Base-by-base conservation (phyloP, 2,888 invertebrate genomes). In the Malthinus seriepunctatus region DNA sequence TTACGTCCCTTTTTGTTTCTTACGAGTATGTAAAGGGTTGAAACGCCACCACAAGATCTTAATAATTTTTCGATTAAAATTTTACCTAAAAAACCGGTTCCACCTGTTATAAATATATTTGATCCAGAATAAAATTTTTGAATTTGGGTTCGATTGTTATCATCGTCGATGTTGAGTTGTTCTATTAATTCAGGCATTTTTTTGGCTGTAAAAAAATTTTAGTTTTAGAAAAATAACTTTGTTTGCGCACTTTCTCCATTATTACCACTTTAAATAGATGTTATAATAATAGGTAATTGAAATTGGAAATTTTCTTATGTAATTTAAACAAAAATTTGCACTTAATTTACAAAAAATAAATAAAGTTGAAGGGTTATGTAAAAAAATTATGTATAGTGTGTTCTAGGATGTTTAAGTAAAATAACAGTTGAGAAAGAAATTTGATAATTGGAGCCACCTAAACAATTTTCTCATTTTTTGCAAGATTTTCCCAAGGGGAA, bases 1-100 rank as follows among this genome's bases (percentile, higher is more conserved):
- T 86, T 84, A 71, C 88, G 86, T 0, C 79, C 88, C 74, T 83
- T 83, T 71, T 86, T 87, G 32, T 79, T 72, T 46, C 87, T 76
- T 12, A 86, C 78, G 37, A 87, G 73, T 23, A 86, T 68, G 68
- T 83, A 86, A 59, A 86, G 78, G 9, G 80, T 78, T 32, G 80
- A 78, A 4, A 86, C 69, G 35, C 83, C 80, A 0, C 81, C 79
- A 38, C 86, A 86, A 10, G 80, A 78, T 46, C 86, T 79, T 15
- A 87, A 73, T 34, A 87, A 74, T 70, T 87, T 87, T 68, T 86
- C 86, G 55, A 86, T 76, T 3, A 87, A 70, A 1, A 86, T 74
- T 67, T 81, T 81, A 6, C 83, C 83, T 62, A 82, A 69, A 71
- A 83, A 83, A 57, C 86, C 86, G 8, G 87, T 87, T 14, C 72